Percentiles rank a stretch among this genome's conserved stretches.
These are phyloP conservation scores for Willowsia nigromaculata DNA, from an alignment of 2,888 invertebrate species.

Conservation along the genomic window DNA sequence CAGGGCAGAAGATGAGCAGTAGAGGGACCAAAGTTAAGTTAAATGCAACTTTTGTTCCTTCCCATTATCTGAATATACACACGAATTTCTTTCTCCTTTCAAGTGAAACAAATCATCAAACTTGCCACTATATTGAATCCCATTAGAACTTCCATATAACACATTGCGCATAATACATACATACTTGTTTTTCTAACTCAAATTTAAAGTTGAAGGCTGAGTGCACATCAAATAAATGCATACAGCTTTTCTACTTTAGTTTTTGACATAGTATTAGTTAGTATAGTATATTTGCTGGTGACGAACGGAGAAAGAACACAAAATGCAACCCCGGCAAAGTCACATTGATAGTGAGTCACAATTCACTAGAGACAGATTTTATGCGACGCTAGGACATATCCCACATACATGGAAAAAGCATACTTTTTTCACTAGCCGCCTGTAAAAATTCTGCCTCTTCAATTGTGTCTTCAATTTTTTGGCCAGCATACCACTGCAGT, in stretches of 20 bases:
- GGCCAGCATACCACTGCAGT: too few relatives aligned
- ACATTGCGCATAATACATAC: background rate
- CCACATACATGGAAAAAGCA: too few relatives aligned
- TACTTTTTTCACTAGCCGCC: too few relatives aligned
- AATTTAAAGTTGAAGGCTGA: conserved; percentile 25
- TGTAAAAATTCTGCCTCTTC: too few relatives aligned
- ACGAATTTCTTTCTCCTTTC: background rate
- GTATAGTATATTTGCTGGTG: too few relatives aligned
- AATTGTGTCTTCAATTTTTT: too few relatives aligned
- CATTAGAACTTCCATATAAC: background rate
- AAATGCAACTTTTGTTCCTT: background rate
- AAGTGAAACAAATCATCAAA: background rate
- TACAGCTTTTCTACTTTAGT: background rate
- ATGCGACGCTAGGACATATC: background rate
- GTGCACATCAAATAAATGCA: background rate
- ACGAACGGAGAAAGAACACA: background rate
- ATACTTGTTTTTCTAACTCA: background rate
- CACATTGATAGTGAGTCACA: background rate
- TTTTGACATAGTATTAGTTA: background rate
- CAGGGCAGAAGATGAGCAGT: background rate
- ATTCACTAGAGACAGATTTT: conserved; percentile 25
- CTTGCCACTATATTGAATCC: too few relatives aligned
- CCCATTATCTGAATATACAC: too few relatives aligned
- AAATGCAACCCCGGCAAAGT: background rate
- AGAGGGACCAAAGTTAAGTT: background rate